Conservation (phyloP, 2,113 vertebrate genomes). For the Piaya cayana region DNA sequence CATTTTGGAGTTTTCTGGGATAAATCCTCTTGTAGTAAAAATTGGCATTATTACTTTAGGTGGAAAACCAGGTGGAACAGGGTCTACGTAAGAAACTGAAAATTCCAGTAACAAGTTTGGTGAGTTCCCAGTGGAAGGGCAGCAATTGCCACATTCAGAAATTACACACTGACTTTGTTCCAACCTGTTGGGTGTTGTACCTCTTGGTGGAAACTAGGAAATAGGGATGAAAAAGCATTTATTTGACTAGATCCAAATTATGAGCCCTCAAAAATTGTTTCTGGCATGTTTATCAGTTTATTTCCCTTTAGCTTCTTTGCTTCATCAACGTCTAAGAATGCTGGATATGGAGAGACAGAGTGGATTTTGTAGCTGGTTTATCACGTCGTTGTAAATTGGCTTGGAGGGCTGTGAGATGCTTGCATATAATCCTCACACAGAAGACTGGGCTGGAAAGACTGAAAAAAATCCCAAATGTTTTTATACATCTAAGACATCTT, state of each 20-base stretch:
- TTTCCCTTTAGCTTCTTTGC: background rate
- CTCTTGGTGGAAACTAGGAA: background rate
- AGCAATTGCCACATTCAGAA: background rate
- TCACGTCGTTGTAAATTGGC: background rate
- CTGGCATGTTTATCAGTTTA: constrained; percentile 16
- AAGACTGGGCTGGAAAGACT: background rate
- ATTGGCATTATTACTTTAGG: background rate
- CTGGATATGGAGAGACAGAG: background rate
- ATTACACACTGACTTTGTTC: background rate
- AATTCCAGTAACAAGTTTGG: background rate
- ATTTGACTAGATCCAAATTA: background rate
- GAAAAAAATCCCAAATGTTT: constrained; percentile 9
- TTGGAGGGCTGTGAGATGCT: background rate
- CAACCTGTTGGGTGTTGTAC: background rate
- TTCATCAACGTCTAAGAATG: constrained; percentile 50
- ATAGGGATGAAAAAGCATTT: background rate
- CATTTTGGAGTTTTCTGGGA: background rate
- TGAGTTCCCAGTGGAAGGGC: background rate
- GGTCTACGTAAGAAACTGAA: background rate
- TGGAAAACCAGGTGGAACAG: background rate
- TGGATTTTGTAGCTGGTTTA: constrained; percentile 44
- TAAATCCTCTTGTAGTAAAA: background rate
- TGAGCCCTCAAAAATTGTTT: background rate
- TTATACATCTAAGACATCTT: background rate
- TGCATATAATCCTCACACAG: background rate